Percentiles rank a stretch among this genome's conserved stretches.
phyloP scores from a whole-genome alignment of 1,140 invertebrate genomes.

The Branchinecta lindahli region DNA sequence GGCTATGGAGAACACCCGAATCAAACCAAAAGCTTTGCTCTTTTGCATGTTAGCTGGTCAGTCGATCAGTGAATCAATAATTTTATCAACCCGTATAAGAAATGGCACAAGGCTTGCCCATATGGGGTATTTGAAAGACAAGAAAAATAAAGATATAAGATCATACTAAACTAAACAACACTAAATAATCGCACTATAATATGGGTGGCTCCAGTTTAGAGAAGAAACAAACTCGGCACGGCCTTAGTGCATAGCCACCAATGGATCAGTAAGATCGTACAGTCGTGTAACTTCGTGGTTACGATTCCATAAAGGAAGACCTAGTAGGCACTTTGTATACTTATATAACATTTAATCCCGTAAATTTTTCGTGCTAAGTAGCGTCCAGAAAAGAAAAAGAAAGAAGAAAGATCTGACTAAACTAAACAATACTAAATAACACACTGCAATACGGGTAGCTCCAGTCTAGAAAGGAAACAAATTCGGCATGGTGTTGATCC shows the following conservation, averaged over 20 bases:
- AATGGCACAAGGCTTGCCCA: neutral
- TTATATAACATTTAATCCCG: neutral
- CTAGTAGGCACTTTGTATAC: conserved; percentile 5
- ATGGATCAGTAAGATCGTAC: conserved; percentile 5
- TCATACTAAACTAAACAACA: neutral
- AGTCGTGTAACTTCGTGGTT: conserved; percentile 8
- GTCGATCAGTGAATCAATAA: conserved; percentile 1
- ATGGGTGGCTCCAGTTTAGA: conserved; percentile 1
- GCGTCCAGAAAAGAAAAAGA: no score
- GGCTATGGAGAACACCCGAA: no score
- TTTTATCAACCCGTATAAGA: conserved; percentile 6
- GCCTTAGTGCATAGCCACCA: neutral
- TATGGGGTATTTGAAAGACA: conserved; percentile 3
- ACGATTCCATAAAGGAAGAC: neutral
- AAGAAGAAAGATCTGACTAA: no score
- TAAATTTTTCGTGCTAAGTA: no score
- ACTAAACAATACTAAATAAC: no score
- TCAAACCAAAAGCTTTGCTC: no score
- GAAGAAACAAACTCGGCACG: conserved; percentile 4
- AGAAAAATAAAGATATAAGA: neutral
- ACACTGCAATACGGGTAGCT: no score
- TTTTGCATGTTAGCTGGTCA: no score
- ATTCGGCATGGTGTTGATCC: no score
- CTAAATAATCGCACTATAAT: conserved; percentile 9
- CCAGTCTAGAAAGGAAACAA: no score